These are phyloP conservation scores for Sarcoramphus papa DNA, from an alignment of 2,797 vertebrate species.

Conservation along the genomic window DNA sequence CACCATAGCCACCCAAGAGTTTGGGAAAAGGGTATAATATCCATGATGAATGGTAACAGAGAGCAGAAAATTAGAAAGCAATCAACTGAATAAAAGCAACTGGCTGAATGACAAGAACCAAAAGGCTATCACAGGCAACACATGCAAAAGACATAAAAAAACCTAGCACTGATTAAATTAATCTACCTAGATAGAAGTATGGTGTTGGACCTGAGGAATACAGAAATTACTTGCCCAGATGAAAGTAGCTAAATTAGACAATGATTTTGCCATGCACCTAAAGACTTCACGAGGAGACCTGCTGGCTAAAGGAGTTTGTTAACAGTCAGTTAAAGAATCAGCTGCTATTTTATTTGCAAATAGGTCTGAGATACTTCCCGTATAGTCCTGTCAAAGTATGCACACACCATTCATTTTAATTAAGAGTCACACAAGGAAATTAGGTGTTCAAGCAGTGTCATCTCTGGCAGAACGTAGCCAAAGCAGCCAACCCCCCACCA, in stretches of 20 bases:
- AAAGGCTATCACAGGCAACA: neutral
- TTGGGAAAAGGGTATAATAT: neutral
- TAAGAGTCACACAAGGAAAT: neutral
- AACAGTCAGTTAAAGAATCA: neutral
- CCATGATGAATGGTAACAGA: neutral
- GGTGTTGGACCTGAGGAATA: neutral
- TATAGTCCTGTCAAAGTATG: neutral
- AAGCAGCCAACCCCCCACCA: neutral
- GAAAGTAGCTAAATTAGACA: neutral
- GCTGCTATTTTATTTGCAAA: neutral
- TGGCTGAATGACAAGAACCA: neutral
- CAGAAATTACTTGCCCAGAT: neutral
- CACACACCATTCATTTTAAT: neutral
- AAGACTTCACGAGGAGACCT: neutral
- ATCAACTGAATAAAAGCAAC: neutral
- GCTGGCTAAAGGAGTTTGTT: neutral
- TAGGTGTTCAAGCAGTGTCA: rapidly evolving
- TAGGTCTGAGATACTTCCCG: neutral
- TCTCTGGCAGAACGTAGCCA: neutral
- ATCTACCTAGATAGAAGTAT: neutral
- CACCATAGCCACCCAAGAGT: neutral
- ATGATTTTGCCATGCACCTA: neutral
- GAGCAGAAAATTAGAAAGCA: neutral
- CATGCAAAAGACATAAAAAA: neutral
- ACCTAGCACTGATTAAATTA: neutral